Conservation (phyloP, 2,113 vertebrate species). For the Neoarius graeffei region DNA sequence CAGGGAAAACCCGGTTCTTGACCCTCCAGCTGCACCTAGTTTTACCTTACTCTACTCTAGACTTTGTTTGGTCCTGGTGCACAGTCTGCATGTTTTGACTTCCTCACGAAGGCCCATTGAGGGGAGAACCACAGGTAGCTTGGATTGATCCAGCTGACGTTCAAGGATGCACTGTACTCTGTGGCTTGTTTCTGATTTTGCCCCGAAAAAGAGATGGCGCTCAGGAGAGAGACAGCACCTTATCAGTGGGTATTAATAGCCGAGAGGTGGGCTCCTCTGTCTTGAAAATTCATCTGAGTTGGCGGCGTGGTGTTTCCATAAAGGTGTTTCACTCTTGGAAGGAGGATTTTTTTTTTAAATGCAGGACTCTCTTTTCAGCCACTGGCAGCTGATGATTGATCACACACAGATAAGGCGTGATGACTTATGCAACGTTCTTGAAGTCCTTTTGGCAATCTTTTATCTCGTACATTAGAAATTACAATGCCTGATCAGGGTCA, state of each 20-base stretch:
- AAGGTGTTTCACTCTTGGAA: not conserved
- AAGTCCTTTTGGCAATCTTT: not conserved
- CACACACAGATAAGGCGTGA: not conserved
- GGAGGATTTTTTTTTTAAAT: not conserved
- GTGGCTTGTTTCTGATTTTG: slow-evolving; percentile 28
- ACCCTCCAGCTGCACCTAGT: not conserved
- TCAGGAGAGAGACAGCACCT: slow-evolving; percentile 23
- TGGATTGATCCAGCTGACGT: slow-evolving; percentile 10
- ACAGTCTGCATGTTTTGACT: slow-evolving; percentile 16
- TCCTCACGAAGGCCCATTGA: not conserved
- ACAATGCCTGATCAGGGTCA: not conserved
- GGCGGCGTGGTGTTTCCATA: not conserved
- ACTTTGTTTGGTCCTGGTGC: slow-evolving; percentile 20
- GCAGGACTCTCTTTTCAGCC: not conserved
- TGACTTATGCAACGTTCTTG: not conserved
- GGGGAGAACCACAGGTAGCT: not conserved
- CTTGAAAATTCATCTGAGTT: not conserved
- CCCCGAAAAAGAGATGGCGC: slow-evolving; percentile 60
- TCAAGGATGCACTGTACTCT: slow-evolving; percentile 24
- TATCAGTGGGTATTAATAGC: slow-evolving; percentile 60
- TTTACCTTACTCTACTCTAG: slow-evolving; percentile 21
- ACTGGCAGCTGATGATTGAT: not conserved
- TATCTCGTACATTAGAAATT: not conserved
- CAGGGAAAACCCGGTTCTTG: not conserved
- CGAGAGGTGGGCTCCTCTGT: slow-evolving; percentile 4